Evolutionary conservation across 2,113 vertebrate species (phyloP).

Genomic region (Cheirogaleus medius): DNA sequence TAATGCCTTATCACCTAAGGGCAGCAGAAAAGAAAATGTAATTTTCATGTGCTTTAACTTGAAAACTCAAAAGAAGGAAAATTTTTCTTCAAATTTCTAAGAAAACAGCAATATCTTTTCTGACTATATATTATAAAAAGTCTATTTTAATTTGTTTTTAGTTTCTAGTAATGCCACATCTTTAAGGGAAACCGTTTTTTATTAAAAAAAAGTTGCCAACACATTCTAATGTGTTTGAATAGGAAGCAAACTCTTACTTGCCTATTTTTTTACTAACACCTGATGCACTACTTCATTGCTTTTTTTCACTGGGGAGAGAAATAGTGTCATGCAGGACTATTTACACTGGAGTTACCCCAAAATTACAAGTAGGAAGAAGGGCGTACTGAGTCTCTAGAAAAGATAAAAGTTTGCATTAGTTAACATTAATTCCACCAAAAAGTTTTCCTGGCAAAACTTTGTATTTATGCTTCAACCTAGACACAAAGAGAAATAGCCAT

Average conservation of each 20-base stretch:
- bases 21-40: slow-evolving; percentile 60
- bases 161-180: slow-evolving; percentile 48
- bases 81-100: slow-evolving; percentile 39
- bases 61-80: slow-evolving; percentile 57
- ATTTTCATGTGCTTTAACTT: slow-evolving; percentile 72
- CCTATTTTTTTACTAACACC: neutral
- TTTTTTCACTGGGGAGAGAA: neutral
- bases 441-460: neutral
- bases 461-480: neutral
- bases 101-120: slow-evolving; percentile 58
- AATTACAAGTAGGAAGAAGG: neutral
- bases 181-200: neutral
- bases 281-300: neutral
- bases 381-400: neutral
- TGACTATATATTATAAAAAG: slow-evolving; percentile 33
- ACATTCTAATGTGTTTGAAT: slow-evolving; percentile 45
- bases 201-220: slow-evolving; percentile 50
- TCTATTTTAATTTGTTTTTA: slow-evolving; percentile 56
- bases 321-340: neutral
- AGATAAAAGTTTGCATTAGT: neutral
- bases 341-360: neutral
- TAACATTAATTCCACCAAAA: neutral
- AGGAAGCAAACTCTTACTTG: neutral
- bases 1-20: slow-evolving; percentile 60
- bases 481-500: neutral